A percentile compares a stretch with the other conserved stretches of the same genome.
Evolutionary conservation across 1,140 invertebrate species (phyloP).

Genomic region (Halyomorpha halys): DNA sequence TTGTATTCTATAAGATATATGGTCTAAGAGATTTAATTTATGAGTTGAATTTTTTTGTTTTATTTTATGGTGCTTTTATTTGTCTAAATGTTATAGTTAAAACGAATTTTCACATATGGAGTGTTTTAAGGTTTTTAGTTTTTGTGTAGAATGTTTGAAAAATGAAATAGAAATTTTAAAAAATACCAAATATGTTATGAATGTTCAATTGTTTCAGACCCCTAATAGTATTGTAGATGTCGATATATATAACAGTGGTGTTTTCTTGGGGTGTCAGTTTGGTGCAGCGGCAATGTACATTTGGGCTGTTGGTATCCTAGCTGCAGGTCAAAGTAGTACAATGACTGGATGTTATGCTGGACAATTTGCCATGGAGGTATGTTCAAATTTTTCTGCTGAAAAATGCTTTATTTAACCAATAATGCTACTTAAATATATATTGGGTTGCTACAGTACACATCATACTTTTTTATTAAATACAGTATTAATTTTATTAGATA

Average conservation of each 20-base stretch:
- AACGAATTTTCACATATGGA: background rate
- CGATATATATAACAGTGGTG: constrained; percentile 72
- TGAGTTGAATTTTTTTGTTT: too few species aligned
- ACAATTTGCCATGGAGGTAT: constrained; percentile 62
- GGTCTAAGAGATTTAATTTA: too few species aligned
- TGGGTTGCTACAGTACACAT: too few species aligned
- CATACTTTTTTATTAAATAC: too few species aligned
- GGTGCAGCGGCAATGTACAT: constrained; percentile 73
- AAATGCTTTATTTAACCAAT: too few species aligned
- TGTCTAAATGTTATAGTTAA: too few species aligned
- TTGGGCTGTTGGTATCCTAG: constrained; percentile 82
- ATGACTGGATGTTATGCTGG: constrained; percentile 76
- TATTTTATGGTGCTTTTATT: too few species aligned
- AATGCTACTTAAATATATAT: too few species aligned
- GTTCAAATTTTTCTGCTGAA: too few species aligned
- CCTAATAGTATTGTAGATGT: constrained; percentile 49
- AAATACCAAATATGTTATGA: background rate
- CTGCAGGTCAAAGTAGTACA: constrained; percentile 81
- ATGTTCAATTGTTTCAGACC: constrained; percentile 35
- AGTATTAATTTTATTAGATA: too few species aligned
- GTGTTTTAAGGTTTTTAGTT: background rate
- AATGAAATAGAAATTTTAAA: background rate
- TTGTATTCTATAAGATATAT: too few species aligned
- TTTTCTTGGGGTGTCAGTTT: constrained; percentile 76
- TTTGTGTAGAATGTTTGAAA: background rate